Evolutionary conservation across 2,797 vertebrate species (phyloP).

Genomic region (Molossus molossus): DNA sequence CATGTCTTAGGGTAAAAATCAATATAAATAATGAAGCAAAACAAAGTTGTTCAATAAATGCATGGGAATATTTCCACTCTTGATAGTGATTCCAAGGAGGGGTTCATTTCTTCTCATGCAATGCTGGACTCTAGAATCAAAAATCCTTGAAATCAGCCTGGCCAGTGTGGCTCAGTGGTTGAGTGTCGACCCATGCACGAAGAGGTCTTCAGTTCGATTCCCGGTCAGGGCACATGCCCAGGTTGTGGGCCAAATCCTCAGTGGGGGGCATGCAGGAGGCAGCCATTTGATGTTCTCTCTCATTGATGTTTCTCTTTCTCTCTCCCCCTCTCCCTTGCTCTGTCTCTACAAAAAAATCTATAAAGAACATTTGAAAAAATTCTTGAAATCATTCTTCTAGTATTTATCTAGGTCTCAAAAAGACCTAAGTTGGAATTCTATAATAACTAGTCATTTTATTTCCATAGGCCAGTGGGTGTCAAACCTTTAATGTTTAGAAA

Average conservation of each 20-base stretch:
- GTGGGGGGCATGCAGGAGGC: no score
- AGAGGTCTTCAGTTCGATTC: no score
- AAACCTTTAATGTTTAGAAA: conserved; percentile 6
- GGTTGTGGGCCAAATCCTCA: no score
- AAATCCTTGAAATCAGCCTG: background rate
- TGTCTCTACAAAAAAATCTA: no score
- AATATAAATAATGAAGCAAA: background rate
- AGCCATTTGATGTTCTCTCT: no score
- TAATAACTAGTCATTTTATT: conserved; percentile 5
- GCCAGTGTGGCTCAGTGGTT: no score
- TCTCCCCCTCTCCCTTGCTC: no score
- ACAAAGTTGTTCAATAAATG: background rate
- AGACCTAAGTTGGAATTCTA: background rate
- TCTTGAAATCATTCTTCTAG: background rate
- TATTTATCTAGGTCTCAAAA: background rate
- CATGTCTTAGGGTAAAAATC: background rate
- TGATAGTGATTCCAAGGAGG: background rate
- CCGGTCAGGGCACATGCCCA: no score
- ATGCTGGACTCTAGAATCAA: background rate
- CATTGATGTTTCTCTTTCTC: no score
- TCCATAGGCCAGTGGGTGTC: background rate
- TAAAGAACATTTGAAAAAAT: no score
- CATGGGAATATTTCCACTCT: background rate
- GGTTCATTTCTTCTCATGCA: background rate
- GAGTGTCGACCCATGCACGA: no score